These are phyloP conservation scores for Acronicta psi DNA, from an alignment of 2,888 invertebrate species.

Conservation along the genomic window DNA sequence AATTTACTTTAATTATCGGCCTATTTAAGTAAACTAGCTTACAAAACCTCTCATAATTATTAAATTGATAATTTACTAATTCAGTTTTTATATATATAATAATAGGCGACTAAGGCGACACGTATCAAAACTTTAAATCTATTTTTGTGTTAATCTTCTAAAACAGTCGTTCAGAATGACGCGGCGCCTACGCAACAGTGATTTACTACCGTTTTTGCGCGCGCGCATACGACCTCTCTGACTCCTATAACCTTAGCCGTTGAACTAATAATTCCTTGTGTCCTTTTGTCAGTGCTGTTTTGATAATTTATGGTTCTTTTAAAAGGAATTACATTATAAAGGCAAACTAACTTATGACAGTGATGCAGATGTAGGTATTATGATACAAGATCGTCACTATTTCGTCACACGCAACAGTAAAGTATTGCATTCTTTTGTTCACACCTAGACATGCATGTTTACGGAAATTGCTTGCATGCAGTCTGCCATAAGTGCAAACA, in stretches of 20 bases:
- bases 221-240: slow-evolving; percentile 55
- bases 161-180: slow-evolving; percentile 8
- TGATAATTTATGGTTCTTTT: slow-evolving; percentile 36
- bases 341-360: slow-evolving; percentile 14
- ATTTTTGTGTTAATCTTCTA: background rate
- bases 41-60: too few species aligned
- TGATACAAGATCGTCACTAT: too few species aligned
- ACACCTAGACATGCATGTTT: too few species aligned
- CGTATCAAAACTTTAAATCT: background rate
- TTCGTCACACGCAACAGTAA: too few species aligned
- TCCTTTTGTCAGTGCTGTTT: slow-evolving; percentile 45
- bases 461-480: too few species aligned
- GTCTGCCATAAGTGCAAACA: too few species aligned
- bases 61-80: too few species aligned
- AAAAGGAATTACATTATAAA: slow-evolving; percentile 35
- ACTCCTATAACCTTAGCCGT: slow-evolving; percentile 61
- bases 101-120: too few species aligned
- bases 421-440: too few species aligned
- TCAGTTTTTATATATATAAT: too few species aligned
- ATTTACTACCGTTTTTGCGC: slow-evolving; percentile 49
- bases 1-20: too few species aligned
- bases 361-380: slow-evolving; percentile 3
- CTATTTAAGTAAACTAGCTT: too few species aligned
- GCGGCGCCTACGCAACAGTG: slow-evolving; percentile 14
- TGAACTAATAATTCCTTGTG: slow-evolving; percentile 47